Conservation (phyloP, 2,888 invertebrate genomes). For the Oxytorus armatus region DNA sequence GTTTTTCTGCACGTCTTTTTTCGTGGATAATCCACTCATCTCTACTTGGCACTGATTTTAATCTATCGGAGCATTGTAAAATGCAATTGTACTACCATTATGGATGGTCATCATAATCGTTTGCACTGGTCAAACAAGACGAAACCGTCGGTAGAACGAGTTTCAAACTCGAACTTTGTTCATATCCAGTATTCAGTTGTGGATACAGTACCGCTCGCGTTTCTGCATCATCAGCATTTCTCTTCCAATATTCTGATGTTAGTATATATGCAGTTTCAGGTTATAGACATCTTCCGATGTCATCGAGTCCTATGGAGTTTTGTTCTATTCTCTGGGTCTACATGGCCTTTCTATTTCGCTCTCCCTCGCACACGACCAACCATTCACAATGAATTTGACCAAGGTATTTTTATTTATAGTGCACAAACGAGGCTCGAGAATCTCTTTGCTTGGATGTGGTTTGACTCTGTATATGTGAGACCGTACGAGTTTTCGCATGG, state of each 20-base stretch:
- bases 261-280: constrained; percentile 23
- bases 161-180: constrained; percentile 72
- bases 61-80: background rate
- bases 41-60: background rate
- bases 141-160: constrained; percentile 57
- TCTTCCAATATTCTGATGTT: constrained; percentile 18
- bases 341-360: background rate
- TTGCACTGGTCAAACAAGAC: constrained; percentile 58
- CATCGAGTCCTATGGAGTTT: constrained; percentile 34
- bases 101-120: constrained; percentile 2
- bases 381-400: constrained; percentile 34
- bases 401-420: constrained; percentile 42
- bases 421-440: constrained; percentile 28
- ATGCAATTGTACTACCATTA: background rate
- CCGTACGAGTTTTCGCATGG: constrained; percentile 34
- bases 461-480: constrained; percentile 17
- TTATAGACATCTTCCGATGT: too few species aligned
- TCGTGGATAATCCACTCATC: background rate
- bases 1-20: background rate
- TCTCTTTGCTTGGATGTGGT: background rate
- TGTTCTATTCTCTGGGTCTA: constrained; percentile 23
- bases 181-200: constrained; percentile 35
- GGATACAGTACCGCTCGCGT: constrained; percentile 10
- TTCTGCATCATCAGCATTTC: constrained; percentile 24
- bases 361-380: constrained; percentile 14